phyloP scores from a whole-genome alignment of 2,113 vertebrate species.

The Rhizomys pruinosus region DNA sequence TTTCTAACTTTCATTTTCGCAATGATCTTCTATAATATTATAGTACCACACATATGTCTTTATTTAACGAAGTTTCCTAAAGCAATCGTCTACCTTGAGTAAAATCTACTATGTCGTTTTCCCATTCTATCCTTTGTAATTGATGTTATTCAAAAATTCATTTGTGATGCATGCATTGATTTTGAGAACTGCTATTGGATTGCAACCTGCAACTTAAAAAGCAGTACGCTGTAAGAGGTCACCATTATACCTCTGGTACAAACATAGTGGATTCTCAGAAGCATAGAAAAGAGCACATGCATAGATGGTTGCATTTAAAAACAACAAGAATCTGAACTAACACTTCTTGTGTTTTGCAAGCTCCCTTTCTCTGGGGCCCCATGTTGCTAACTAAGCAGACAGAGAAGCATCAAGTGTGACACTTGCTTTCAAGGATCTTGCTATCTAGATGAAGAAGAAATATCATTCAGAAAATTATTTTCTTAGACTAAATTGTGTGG shows the following conservation, averaged over 20 bases:
- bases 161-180: not conserved
- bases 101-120: conserved; percentile 20
- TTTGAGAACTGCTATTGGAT: not conserved
- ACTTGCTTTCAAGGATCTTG: conserved; percentile 34
- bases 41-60: not conserved
- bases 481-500: not conserved
- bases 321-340: not conserved
- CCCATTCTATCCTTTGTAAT: not conserved
- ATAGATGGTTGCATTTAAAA: not conserved
- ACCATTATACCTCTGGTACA: not conserved
- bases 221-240: too few species aligned
- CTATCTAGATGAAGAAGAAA: not conserved
- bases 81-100: not conserved
- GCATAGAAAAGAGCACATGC: not conserved
- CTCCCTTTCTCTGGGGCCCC: not conserved
- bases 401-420: not conserved
- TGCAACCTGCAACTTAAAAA: not conserved
- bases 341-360: not conserved
- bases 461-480: not conserved
- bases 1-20: conserved; percentile 5
- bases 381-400: not conserved
- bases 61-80: conserved; percentile 53
- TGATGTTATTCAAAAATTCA: not conserved
- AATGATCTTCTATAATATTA: not conserved
- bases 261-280: not conserved